Evolutionary conservation across 2,888 invertebrate species (phyloP).

Genomic region (Drosophila helvetica): DNA sequence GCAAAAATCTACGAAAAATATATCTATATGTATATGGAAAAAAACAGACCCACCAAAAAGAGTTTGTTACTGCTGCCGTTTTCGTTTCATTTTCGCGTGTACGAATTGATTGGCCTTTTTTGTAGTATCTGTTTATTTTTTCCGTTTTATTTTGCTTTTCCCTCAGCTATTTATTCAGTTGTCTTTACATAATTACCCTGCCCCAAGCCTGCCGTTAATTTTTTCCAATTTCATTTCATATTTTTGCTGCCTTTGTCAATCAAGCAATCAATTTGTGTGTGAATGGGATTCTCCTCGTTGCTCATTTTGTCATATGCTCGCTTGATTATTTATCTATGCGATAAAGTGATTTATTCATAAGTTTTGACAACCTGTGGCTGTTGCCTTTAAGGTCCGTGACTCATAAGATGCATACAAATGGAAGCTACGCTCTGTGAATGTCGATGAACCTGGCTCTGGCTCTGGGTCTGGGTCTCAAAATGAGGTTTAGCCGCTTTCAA

Average conservation of each 20-base stretch:
- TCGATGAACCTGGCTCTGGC: slow-evolving; percentile 56
- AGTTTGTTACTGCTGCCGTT: slow-evolving; percentile 54
- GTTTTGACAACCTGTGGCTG: slow-evolving; percentile 24
- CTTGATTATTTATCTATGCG: slow-evolving; percentile 36
- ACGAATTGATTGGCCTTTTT: slow-evolving; percentile 66
- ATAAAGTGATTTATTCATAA: slow-evolving; percentile 39
- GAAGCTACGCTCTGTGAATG: slow-evolving; percentile 60
- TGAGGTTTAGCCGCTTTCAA: slow-evolving; percentile 12
- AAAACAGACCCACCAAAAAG: slow-evolving; percentile 46
- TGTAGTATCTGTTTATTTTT: slow-evolving; percentile 26
- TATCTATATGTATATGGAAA: slow-evolving; percentile 5
- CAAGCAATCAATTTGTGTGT: slow-evolving; percentile 50
- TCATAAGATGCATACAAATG: slow-evolving; percentile 51
- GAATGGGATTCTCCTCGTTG: slow-evolving; percentile 48
- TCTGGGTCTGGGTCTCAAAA: slow-evolving; percentile 12
- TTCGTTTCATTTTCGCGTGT: slow-evolving; percentile 72
- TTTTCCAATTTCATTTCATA: slow-evolving; percentile 6
- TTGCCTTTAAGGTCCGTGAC: slow-evolving; percentile 54
- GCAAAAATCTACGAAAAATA: slow-evolving; percentile 6
- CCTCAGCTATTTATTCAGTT: slow-evolving; percentile 50
- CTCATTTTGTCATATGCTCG: slow-evolving; percentile 56
- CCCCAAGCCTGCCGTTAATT: neutral
- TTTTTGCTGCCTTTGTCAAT: slow-evolving; percentile 2
- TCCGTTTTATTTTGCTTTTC: slow-evolving; percentile 28
- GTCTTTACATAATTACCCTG: slow-evolving; percentile 60